These are phyloP conservation scores for Stenopsyche tienmushanensis DNA, from an alignment of 1,140 invertebrate species.

Conservation along the genomic window DNA sequence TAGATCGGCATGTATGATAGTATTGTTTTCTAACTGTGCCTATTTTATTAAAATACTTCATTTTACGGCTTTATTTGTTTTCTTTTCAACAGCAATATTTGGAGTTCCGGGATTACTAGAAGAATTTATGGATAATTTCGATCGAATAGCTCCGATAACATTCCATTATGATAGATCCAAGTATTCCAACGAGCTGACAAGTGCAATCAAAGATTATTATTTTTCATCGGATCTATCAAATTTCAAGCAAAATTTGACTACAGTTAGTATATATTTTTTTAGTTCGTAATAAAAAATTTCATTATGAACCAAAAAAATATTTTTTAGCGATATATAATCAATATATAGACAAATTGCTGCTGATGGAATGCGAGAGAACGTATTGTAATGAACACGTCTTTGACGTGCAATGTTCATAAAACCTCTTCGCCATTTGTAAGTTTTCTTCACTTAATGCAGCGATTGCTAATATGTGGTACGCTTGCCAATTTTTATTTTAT, in stretches of 20 bases:
- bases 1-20: slow-evolving; percentile 43
- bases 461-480: too few species aligned
- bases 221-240: slow-evolving; percentile 43
- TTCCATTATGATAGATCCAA: slow-evolving; percentile 40
- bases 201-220: slow-evolving; percentile 43
- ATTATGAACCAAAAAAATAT: too few species aligned
- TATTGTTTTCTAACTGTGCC: neutral
- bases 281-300: neutral
- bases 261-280: neutral
- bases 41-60: slow-evolving; percentile 15
- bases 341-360: too few species aligned
- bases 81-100: slow-evolving; percentile 46
- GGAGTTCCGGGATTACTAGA: slow-evolving; percentile 43
- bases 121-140: slow-evolving; percentile 43
- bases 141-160: slow-evolving; percentile 43
- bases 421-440: too few species aligned
- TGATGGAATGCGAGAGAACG: too few species aligned
- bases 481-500: too few species aligned
- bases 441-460: too few species aligned
- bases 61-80: slow-evolving; percentile 8
- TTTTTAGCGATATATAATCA: too few species aligned
- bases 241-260: neutral
- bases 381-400: too few species aligned
- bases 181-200: slow-evolving; percentile 1
- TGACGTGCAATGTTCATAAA: too few species aligned